Percentiles rank a stretch among this genome's conserved stretches.
phyloP scores from a whole-genome alignment of 2,888 invertebrate species.

The Netelia virgata region DNA sequence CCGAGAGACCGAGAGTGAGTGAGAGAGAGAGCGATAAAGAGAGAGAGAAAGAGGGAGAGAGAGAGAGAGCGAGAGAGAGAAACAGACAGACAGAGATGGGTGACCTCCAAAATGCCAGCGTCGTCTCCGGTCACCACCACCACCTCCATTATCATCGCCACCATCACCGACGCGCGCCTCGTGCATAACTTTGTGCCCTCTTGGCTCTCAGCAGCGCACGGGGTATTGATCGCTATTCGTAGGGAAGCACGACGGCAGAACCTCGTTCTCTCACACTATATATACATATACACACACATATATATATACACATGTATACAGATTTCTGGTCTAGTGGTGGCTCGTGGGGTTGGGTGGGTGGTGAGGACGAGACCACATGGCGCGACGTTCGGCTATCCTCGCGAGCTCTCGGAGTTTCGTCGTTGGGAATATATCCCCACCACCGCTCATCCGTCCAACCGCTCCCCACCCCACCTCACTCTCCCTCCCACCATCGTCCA shows the following conservation, averaged over 20 bases:
- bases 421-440: slow-evolving; percentile 61
- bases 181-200: slow-evolving; percentile 82
- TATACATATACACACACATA: slow-evolving; percentile 22
- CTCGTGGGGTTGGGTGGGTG: slow-evolving; percentile 6
- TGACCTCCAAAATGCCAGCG: slow-evolving; percentile 76
- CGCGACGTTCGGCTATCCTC: slow-evolving; percentile 79
- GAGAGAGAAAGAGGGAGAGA: not conserved
- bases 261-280: not conserved
- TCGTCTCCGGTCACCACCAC: slow-evolving; percentile 52
- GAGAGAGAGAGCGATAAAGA: slow-evolving; percentile 27
- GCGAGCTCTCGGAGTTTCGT: slow-evolving; percentile 71
- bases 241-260: slow-evolving; percentile 58
- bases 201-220: slow-evolving; percentile 74
- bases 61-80: too few species aligned
- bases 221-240: slow-evolving; percentile 82
- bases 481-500: not conserved
- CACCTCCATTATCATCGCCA: slow-evolving; percentile 60
- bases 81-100: slow-evolving; percentile 62
- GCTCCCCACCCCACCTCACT: slow-evolving; percentile 32
- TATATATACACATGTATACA: slow-evolving; percentile 35
- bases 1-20: not conserved
- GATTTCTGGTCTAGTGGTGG: slow-evolving; percentile 45
- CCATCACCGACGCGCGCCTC: slow-evolving; percentile 66
- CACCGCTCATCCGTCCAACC: slow-evolving; percentile 66
- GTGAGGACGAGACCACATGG: slow-evolving; percentile 80